Evolutionary conservation across 2,113 vertebrate genomes (phyloP).

Genomic region (Alouatta palliata): DNA sequence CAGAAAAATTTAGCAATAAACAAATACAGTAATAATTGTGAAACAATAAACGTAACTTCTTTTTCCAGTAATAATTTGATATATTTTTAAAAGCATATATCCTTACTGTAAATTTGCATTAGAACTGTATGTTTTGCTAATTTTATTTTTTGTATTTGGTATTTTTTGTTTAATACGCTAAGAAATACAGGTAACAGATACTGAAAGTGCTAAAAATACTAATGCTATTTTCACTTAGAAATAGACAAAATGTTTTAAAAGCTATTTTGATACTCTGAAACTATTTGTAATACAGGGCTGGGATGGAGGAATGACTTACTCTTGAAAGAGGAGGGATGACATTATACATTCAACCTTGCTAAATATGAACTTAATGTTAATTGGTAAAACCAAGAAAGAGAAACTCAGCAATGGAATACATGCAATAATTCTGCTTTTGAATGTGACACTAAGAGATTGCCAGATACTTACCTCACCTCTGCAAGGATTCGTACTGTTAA

Average conservation of each 20-base stretch:
- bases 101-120: slow-evolving; percentile 31
- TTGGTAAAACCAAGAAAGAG: not conserved
- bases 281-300: not conserved
- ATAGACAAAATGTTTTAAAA: slow-evolving; percentile 64
- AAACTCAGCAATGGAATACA: not conserved
- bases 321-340: not conserved
- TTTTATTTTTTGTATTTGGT: slow-evolving; percentile 38
- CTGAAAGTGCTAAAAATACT: slow-evolving; percentile 50
- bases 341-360: slow-evolving; percentile 9
- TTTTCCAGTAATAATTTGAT: not conserved
- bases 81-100: not conserved
- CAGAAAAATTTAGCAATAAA: not conserved
- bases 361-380: slow-evolving; percentile 34
- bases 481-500: not conserved
- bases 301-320: not conserved
- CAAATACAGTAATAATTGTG: not conserved
- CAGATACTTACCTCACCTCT: not conserved
- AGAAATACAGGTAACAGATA: slow-evolving; percentile 38
- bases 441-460: not conserved
- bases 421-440: not conserved
- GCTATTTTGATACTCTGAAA: slow-evolving; percentile 29
- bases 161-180: slow-evolving; percentile 26
- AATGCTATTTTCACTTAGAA: slow-evolving; percentile 56
- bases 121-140: not conserved
- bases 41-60: not conserved